Conservation (phyloP, 2,888 invertebrate species). For the Chrysodeixis includens region DNA sequence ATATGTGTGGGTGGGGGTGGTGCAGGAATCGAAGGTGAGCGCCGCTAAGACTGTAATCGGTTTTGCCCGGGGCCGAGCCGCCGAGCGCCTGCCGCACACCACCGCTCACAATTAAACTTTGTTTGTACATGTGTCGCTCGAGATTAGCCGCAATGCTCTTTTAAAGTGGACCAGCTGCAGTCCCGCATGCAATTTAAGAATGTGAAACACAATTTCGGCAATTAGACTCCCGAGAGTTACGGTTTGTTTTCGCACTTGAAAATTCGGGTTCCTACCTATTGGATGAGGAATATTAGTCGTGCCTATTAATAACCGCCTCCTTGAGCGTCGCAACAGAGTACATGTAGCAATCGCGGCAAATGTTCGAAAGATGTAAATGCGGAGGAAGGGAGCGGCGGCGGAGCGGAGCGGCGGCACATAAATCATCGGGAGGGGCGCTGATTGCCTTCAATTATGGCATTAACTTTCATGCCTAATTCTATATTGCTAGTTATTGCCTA, state of each 20-base stretch:
- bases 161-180: slow-evolving; percentile 85
- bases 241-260: slow-evolving; percentile 34
- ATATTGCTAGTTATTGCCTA: slow-evolving; percentile 70
- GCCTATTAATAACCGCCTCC: slow-evolving; percentile 56
- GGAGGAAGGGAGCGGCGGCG: slow-evolving; percentile 51
- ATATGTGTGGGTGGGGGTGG: slow-evolving; percentile 81
- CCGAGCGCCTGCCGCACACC: slow-evolving; percentile 57
- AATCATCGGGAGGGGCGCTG: slow-evolving; percentile 85
- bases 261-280: slow-evolving; percentile 14
- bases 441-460: slow-evolving; percentile 87
- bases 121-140: slow-evolving; percentile 89
- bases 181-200: slow-evolving; percentile 87
- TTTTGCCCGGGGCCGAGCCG: slow-evolving; percentile 80
- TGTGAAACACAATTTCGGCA: slow-evolving; percentile 77
- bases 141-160: slow-evolving; percentile 88
- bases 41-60: slow-evolving; percentile 89
- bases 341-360: slow-evolving; percentile 67
- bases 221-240: slow-evolving; percentile 57
- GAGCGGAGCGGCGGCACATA: slow-evolving; percentile 65
- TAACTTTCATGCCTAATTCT: slow-evolving; percentile 87
- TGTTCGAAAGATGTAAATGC: slow-evolving; percentile 82
- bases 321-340: slow-evolving; percentile 54
- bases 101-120: slow-evolving; percentile 88
- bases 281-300: slow-evolving; percentile 42
- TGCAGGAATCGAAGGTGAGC: slow-evolving; percentile 87